These are phyloP conservation scores for Burhinus bistriatus DNA, from an alignment of 2,113 vertebrate species.

Conservation along the genomic window DNA sequence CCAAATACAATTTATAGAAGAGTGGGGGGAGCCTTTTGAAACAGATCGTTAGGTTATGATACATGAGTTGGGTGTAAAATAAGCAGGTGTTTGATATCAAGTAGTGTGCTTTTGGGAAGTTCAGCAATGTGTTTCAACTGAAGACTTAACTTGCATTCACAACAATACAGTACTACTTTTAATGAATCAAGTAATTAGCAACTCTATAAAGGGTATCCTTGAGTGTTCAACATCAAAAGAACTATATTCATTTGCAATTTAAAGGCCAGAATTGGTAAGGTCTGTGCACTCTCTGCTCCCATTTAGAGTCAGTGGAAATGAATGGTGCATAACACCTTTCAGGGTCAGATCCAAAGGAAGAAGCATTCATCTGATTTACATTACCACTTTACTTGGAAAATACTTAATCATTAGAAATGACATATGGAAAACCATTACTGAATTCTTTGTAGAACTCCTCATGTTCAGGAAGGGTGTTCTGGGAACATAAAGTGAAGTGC, in stretches of 20 bases:
- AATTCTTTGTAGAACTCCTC: neutral
- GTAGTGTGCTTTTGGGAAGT: neutral
- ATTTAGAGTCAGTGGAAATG: neutral
- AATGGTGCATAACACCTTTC: neutral
- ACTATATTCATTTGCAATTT: conserved; percentile 19
- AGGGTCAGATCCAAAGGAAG: neutral
- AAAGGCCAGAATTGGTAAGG: neutral
- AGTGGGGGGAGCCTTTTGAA: neutral
- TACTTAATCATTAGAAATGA: neutral
- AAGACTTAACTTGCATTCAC: neutral
- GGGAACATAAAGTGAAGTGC: neutral
- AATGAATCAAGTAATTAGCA: conserved; percentile 17
- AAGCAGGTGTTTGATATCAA: neutral
- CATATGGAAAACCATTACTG: neutral
- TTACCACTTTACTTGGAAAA: neutral
- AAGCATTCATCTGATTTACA: neutral
- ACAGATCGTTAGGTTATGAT: neutral
- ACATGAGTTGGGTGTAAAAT: neutral
- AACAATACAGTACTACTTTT: neutral
- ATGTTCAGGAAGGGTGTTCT: neutral
- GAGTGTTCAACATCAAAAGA: conserved; percentile 15
- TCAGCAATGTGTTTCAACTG: neutral
- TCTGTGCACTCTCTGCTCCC: neutral
- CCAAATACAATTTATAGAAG: neutral
- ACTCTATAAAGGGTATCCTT: neutral